Evolutionary conservation across 2,888 invertebrate genomes (phyloP), one percentile per base, ranked within the genome.

Genomic region (Acanthopleura granulata): DNA sequence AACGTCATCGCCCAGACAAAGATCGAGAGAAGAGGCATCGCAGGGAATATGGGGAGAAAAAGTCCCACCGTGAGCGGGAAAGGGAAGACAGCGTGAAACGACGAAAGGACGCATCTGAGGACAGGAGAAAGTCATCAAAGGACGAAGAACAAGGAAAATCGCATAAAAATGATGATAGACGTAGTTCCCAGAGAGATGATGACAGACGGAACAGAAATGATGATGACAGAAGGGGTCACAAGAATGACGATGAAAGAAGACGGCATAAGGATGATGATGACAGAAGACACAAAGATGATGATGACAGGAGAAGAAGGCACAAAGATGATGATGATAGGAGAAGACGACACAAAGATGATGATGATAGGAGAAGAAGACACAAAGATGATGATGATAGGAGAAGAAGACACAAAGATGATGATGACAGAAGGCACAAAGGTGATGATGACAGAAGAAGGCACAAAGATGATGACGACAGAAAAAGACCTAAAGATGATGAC

Each of bases 331-430:
- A 29, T 51, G 72, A 72, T 14, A n/a, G 62, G 61, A 66, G 72
- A 25, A 29, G 22, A 22, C 14, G 14, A 18, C 50, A 27, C 27
- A 62, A 18, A 16, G 62, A 62, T 27, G 40, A 40, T 15, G 57
- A 11, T 27, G 49, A 18, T 40, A 40, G 16, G 30, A 73, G 73
- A 74, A 16, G 78, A 73, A 50, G 73, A 72, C 73, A 79, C 62
- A 80, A 82, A 22, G 79, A 79, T 22, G 79, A 81, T 72, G 72
- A 78, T 49, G 76, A 74, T 69, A 76, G 81, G n/a, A n/a, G n/a
- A 74, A 62, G 80, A 40, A 78, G 77, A 74, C 77, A 78, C 62
- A 76, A 81, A 77, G 78, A 77, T 71, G 80, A 81, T 22, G 78
- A 78, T 18, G 78, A 79, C 62, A 29, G 14, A 30, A 51, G 57